phyloP scores from a whole-genome alignment of 2,797 vertebrate genomes.

The Macroramphosus scolopax region DNA sequence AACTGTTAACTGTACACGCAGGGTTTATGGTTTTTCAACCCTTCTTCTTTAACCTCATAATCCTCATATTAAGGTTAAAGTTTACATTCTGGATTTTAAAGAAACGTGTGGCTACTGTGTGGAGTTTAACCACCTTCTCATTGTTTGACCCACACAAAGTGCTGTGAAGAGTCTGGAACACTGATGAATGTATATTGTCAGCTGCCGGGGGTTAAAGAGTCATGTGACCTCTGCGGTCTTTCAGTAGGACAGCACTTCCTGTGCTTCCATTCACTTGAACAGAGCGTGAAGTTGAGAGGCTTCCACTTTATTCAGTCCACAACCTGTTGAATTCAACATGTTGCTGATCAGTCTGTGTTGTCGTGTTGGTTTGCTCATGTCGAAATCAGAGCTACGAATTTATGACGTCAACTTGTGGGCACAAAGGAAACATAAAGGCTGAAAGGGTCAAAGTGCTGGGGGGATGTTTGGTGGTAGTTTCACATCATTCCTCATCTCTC shows the following conservation, averaged over 20 bases:
- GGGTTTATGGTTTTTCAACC: too few relatives aligned
- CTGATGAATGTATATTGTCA: constrained; percentile 24
- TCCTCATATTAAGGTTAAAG: too few relatives aligned
- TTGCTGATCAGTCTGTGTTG: too few relatives aligned
- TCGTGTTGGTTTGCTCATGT: too few relatives aligned
- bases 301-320: constrained; percentile 24
- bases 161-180: constrained; percentile 47
- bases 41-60: too few relatives aligned
- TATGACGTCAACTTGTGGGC: too few relatives aligned
- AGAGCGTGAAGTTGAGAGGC: constrained; percentile 20
- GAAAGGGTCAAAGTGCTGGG: too few relatives aligned
- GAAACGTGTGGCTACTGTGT: neutral
- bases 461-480: too few relatives aligned
- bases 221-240: constrained; percentile 24
- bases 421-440: too few relatives aligned
- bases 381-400: too few relatives aligned
- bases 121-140: neutral
- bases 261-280: constrained; percentile 16
- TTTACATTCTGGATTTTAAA: neutral
- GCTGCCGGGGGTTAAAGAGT: constrained; percentile 12
- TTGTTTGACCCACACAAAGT: constrained; percentile 27
- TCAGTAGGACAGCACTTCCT: constrained; percentile 1
- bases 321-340: neutral
- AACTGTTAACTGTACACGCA: too few relatives aligned
- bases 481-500: too few relatives aligned